Evolutionary conservation across 2,888 invertebrate species (phyloP).

Genomic region (Philhelius pedissequus): DNA sequence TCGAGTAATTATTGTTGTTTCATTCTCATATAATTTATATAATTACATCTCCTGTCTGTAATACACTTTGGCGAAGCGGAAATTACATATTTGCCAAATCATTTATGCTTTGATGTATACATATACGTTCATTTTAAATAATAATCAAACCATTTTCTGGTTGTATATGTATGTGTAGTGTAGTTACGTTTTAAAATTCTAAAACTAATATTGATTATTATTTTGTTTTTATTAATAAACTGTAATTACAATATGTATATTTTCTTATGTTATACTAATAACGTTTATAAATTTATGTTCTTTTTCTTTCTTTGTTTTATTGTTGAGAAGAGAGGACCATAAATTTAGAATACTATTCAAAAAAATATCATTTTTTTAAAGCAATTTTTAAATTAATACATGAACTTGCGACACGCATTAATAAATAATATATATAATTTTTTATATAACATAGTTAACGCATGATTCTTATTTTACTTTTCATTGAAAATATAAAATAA

Average conservation of each 20-base stretch:
- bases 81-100: slow-evolving; percentile 7
- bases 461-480: slow-evolving; percentile 28
- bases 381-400: slow-evolving; percentile 11
- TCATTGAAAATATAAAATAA: slow-evolving; percentile 41
- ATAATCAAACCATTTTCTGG: background rate
- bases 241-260: slow-evolving; percentile 60
- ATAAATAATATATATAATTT: slow-evolving; percentile 32
- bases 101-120: background rate
- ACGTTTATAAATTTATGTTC: slow-evolving; percentile 13
- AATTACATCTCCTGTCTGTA: slow-evolving; percentile 51
- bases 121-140: background rate
- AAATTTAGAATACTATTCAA: slow-evolving; percentile 51
- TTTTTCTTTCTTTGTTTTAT: slow-evolving; percentile 4
- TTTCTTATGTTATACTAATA: slow-evolving; percentile 40
- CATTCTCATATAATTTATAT: slow-evolving; percentile 29
- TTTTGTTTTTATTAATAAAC: slow-evolving; percentile 46
- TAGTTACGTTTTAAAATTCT: slow-evolving; percentile 40
- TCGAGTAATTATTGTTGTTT: slow-evolving; percentile 37
- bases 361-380: slow-evolving; percentile 8
- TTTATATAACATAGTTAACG: slow-evolving; percentile 1
- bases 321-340: slow-evolving; percentile 39
- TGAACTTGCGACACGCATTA: slow-evolving; percentile 21
- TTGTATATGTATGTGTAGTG: slow-evolving; percentile 20
- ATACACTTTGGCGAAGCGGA: slow-evolving; percentile 15
- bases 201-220: slow-evolving; percentile 40